Percentiles rank a stretch among this genome's conserved stretches.
Conservation (phyloP, 2,113 vertebrate genomes). For the Rhinopomastus cyanomelas region DNA sequence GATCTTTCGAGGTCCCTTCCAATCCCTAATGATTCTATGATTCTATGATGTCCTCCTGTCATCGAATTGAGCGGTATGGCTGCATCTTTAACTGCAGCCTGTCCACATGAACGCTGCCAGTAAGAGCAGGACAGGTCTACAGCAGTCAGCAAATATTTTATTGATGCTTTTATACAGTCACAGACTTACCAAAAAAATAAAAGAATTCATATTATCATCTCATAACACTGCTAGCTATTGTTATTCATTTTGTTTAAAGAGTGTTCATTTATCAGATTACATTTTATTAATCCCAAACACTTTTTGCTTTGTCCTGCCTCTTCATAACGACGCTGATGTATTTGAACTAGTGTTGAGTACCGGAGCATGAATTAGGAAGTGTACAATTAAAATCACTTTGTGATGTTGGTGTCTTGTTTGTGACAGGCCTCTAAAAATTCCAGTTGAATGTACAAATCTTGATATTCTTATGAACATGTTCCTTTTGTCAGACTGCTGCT, state of each 20-base stretch:
- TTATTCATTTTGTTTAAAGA: not conserved
- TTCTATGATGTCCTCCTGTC: not conserved
- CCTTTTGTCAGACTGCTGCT: not conserved
- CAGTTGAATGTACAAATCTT: not conserved
- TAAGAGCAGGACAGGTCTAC: not conserved
- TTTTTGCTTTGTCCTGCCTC: not conserved
- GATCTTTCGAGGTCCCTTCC: too few species aligned
- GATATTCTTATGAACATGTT: not conserved
- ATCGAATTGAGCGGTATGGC: not conserved
- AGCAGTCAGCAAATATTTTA: not conserved
- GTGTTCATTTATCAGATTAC: not conserved
- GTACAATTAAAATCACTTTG: not conserved
- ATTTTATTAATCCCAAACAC: not conserved
- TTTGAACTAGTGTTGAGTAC: not conserved
- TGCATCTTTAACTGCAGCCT: not conserved
- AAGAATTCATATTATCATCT: not conserved
- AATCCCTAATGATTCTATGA: too few species aligned
- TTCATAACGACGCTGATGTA: not conserved
- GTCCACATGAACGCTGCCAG: not conserved
- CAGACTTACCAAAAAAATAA: not conserved
- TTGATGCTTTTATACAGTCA: not conserved
- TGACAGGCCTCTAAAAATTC: not conserved
- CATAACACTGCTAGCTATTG: not conserved
- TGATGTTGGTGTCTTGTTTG: not conserved
- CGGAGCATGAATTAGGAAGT: not conserved